These are phyloP conservation scores for Papilio xuthus DNA, from an alignment of 1,140 invertebrate species.

Conservation along the genomic window DNA sequence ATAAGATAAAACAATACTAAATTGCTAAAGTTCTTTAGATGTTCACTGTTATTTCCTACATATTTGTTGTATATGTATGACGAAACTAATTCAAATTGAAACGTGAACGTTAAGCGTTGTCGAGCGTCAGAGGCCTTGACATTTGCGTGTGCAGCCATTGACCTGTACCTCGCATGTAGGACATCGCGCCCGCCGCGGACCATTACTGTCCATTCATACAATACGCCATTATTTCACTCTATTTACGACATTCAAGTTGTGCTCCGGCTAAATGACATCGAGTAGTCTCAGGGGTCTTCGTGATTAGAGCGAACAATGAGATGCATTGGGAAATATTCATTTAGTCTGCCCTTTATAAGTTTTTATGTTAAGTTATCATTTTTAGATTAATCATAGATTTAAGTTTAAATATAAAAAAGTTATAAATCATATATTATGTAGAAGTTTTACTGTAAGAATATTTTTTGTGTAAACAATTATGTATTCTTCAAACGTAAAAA, in stretches of 20 bases:
- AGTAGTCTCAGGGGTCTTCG: constrained; percentile 52
- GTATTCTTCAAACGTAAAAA: neutral
- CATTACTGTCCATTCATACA: constrained; percentile 69
- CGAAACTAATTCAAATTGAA: constrained; percentile 39
- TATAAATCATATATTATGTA: neutral
- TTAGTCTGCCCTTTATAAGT: constrained; percentile 36
- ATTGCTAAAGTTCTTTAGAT: too few species aligned
- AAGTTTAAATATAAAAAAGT: too few species aligned
- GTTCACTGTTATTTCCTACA: neutral
- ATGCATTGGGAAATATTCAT: constrained; percentile 48
- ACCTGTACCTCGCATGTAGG: constrained; percentile 64
- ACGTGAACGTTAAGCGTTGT: constrained; percentile 57
- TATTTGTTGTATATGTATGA: neutral
- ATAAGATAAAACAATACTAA: too few species aligned
- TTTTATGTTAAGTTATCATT: neutral
- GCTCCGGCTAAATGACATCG: constrained; percentile 65
- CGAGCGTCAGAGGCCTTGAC: constrained; percentile 67
- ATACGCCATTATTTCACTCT: constrained; percentile 65
- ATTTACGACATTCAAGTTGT: constrained; percentile 69
- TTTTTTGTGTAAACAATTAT: neutral
- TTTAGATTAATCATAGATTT: neutral
- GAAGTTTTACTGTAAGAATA: neutral
- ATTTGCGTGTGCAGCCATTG: constrained; percentile 71
- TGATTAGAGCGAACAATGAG: constrained; percentile 63
- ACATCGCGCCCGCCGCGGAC: constrained; percentile 49